Base-by-base conservation (phyloP, 2,113 vertebrate species). In the Fulmarus glacialis region DNA sequence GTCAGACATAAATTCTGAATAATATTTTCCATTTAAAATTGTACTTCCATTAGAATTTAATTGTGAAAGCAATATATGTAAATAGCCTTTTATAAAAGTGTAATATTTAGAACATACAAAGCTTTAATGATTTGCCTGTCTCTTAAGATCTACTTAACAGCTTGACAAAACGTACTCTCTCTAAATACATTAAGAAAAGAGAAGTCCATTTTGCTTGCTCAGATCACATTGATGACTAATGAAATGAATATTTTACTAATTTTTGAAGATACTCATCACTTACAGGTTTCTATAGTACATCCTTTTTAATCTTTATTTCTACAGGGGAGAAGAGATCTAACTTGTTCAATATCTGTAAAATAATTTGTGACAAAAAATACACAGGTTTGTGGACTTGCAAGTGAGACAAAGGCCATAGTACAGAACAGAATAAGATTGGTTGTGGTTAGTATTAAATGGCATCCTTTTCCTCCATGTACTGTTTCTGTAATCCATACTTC, bases 121-220 rank as follows among this genome's bases (percentile, higher is more conserved):
- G 18, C 19, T 87, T 85, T 80, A 88, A 88, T 73, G 43, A 82
- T 15, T 71, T 60, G 8, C 4, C 6, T 87, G 47, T 80, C 64
- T 95, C 82, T 21, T 66, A 85, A 94, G 56, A 85, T 87, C 77
- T 79, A 77, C 91, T 87, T 90, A 93, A 72, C 27, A 93, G 8
- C 58, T 82, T 74, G 58, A 90, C 50, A 92, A 96, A 93, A 83
- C 0, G 1, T 40, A 29, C 10, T 66, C 14, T 82, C 13, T 58
- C 22, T 59, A 74, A 78, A 83, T 47, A 63, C 29, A 30, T 81
- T 90, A 75, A 83, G 62, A 23, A 59, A 38, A 48, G 10, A 56
- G 18, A 58, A 47, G 27, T 45, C 30, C 1, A 0, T 68, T 97
- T 93, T 81, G 8, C 59, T 93, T 81, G 15, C 59, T 92, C 45